Evolutionary conservation across 2,888 invertebrate genomes (phyloP), one percentile per base, ranked within the genome.

Genomic region (Osedax frankpressi): DNA sequence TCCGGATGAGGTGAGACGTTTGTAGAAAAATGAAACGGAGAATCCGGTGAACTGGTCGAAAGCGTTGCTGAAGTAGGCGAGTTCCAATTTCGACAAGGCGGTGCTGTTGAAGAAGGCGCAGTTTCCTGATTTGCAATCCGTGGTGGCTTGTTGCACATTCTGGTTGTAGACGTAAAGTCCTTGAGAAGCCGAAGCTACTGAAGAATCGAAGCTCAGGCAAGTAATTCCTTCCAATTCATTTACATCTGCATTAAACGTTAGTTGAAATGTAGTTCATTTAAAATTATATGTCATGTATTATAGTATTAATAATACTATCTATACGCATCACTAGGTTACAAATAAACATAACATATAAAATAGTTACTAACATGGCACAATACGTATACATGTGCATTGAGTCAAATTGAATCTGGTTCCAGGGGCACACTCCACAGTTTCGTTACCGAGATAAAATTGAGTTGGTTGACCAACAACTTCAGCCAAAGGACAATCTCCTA

Each of bases 31-130:
- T 14, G 27, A 28, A 14, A 65, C 65, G 25, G 65, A 65, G 65
- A 65, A 65, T 19, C 27, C 14, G 27, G 27, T 28, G 65, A 65
- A 65, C 14, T n/a, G n/a, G 65, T 65, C 65, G 65, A 65, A 65
- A 28, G 65, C 65, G 26, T 65, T 65, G 65, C 65, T 65, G 65
- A 65, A 65, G 65, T 65, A 65, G 65, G 65, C 65, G 25, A 65
- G 2, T 28, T 65, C 65, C 65, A 65, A 24, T 28, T 65, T 65
- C 1, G 65, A 24, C 65, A 28, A 14, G 24, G 24, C 24, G 65
- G 65, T 24, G 65, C 65, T 65, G 65, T 65, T 65, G 65, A 65
- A 65, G 65, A 65, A 65, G 65, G 27, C 65, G 1, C 65, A 65
- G 14, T 2, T 65, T 14, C 65, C 65, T 19, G 65, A 65, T 19